Evolutionary conservation across 2,113 vertebrate genomes (phyloP).

Genomic region (Turdus rufiventris): DNA sequence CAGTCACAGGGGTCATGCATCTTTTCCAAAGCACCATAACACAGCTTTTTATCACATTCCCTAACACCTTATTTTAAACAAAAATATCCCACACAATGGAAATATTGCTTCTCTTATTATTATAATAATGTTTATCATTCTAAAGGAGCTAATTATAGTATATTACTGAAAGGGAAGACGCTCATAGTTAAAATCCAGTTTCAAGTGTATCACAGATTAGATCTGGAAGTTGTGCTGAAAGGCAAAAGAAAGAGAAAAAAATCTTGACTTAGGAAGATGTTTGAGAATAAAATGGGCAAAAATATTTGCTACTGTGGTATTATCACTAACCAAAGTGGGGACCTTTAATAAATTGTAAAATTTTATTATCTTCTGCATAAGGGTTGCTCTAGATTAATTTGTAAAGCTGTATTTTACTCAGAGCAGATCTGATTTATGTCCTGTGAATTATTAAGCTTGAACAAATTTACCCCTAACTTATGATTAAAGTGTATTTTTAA

Average conservation of each 20-base stretch:
- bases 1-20: accelerated
- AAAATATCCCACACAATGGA: not conserved
- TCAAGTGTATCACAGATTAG: not conserved
- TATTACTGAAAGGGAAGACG: not conserved
- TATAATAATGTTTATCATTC: not conserved
- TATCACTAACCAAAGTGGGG: not conserved
- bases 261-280: not conserved
- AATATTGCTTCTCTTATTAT: not conserved
- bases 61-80: not conserved
- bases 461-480: not conserved
- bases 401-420: not conserved
- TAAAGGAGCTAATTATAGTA: not conserved
- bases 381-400: not conserved
- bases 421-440: not conserved
- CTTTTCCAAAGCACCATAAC: not conserved
- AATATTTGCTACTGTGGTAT: not conserved
- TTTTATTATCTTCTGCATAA: not conserved
- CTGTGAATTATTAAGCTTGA: not conserved
- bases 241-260: not conserved
- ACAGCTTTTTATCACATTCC: not conserved
- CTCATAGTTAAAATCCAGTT: not conserved
- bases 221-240: not conserved
- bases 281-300: not conserved
- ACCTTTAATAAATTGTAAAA: not conserved
- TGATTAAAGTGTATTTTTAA: not conserved